These are phyloP conservation scores for Eueides isabella DNA, from an alignment of 1,140 invertebrate species.

Conservation along the genomic window DNA sequence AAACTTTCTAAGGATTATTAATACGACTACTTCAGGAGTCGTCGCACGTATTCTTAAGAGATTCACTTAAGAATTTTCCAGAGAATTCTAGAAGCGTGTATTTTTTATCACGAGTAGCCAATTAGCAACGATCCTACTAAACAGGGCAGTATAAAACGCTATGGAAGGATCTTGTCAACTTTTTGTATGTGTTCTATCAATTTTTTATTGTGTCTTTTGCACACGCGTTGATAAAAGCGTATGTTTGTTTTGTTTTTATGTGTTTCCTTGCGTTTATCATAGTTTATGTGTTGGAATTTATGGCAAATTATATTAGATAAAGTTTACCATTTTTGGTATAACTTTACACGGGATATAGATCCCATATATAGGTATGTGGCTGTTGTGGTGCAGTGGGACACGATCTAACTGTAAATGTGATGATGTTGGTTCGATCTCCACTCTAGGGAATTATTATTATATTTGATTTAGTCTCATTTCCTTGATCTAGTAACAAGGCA, in stretches of 20 bases:
- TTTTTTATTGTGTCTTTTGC: background rate
- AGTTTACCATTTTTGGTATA: background rate
- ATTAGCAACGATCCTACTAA: slow-evolving; percentile 6
- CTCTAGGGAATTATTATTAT: no score
- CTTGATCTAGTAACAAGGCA: no score
- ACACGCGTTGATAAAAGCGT: background rate
- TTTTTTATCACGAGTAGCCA: slow-evolving; percentile 7
- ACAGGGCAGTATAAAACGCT: background rate
- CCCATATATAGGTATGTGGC: no score
- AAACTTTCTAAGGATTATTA: background rate
- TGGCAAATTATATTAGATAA: background rate
- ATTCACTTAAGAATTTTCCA: slow-evolving; percentile 12
- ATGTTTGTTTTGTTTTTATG: background rate
- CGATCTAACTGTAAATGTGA: no score
- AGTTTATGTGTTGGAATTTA: background rate
- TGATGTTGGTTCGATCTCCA: no score
- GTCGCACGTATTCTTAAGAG: slow-evolving; percentile 10
- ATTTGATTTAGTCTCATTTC: no score
- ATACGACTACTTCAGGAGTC: background rate
- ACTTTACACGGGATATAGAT: background rate
- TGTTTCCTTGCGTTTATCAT: background rate
- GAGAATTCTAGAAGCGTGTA: slow-evolving; percentile 2
- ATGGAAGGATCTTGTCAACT: background rate
- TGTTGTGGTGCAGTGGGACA: no score
- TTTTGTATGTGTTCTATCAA: background rate